Evolutionary conservation across 2,888 invertebrate genomes (phyloP).

Genomic region (Clitarchus hookeri): DNA sequence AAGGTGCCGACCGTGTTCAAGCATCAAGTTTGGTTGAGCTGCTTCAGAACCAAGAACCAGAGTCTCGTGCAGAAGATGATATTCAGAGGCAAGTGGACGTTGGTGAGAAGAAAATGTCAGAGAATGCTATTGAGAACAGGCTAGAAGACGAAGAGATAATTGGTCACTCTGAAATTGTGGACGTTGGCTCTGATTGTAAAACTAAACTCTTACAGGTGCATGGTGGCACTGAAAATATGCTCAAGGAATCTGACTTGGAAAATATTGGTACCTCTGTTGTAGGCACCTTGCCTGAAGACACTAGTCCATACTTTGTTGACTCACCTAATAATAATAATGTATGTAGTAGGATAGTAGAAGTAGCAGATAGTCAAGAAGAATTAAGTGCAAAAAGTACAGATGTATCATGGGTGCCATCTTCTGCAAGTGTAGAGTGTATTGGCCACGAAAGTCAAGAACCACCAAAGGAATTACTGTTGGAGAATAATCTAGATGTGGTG

Average conservation of each 20-base stretch:
- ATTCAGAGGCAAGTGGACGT: background rate
- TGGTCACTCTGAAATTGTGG: background rate
- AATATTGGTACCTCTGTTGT: background rate
- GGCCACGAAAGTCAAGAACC: background rate
- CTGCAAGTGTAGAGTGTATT: background rate
- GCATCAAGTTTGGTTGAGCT: background rate
- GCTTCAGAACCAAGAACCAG: conserved; percentile 14
- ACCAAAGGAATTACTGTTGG: background rate
- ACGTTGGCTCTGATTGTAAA: background rate
- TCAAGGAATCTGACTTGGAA: background rate
- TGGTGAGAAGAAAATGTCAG: background rate
- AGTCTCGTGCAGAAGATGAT: background rate
- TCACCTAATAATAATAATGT: background rate
- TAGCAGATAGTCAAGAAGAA: background rate
- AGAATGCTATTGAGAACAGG: background rate
- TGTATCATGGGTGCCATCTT: background rate
- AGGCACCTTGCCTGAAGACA: background rate
- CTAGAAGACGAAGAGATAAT: background rate
- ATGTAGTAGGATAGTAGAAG: background rate
- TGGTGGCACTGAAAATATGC: background rate
- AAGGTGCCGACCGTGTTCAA: background rate
- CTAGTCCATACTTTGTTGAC: background rate
- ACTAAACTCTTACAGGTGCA: background rate
- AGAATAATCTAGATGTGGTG: background rate
- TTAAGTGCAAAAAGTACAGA: background rate